phyloP scores from a whole-genome alignment of 2,888 invertebrate species.

The Chelonus formosanus region DNA sequence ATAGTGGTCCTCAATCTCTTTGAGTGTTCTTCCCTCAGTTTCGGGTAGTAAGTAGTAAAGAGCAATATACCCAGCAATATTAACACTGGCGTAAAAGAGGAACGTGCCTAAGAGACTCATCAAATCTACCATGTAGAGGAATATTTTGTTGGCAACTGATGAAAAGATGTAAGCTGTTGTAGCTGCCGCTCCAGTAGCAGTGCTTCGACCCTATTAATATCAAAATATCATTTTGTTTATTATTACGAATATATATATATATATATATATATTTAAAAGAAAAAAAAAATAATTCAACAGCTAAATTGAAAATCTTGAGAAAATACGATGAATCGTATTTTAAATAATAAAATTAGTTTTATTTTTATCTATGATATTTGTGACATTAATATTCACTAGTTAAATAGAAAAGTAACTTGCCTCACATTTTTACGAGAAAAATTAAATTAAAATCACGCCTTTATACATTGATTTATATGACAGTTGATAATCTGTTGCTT shows the following conservation, averaged over 20 bases:
- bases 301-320: too few species aligned
- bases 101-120: slow-evolving; percentile 78
- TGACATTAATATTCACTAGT: too few species aligned
- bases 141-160: slow-evolving; percentile 79
- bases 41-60: slow-evolving; percentile 80
- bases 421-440: too few species aligned
- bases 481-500: too few species aligned
- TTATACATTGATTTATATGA: too few species aligned
- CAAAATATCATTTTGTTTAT: slow-evolving; percentile 18
- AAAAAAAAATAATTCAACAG: too few species aligned
- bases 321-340: too few species aligned
- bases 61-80: slow-evolving; percentile 71
- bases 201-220: slow-evolving; percentile 70
- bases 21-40: slow-evolving; percentile 80
- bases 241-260: neutral
- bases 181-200: slow-evolving; percentile 77
- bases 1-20: slow-evolving; percentile 77
- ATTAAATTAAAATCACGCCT: too few species aligned
- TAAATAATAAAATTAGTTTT: too few species aligned
- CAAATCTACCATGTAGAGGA: slow-evolving; percentile 71
- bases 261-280: neutral
- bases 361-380: too few species aligned
- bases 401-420: too few species aligned
- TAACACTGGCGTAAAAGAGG: slow-evolving; percentile 73
- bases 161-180: slow-evolving; percentile 80